Evolutionary conservation across 1,140 invertebrate species (phyloP), one percentile per base, ranked within the genome.

Genomic region (Bombus affinis): DNA sequence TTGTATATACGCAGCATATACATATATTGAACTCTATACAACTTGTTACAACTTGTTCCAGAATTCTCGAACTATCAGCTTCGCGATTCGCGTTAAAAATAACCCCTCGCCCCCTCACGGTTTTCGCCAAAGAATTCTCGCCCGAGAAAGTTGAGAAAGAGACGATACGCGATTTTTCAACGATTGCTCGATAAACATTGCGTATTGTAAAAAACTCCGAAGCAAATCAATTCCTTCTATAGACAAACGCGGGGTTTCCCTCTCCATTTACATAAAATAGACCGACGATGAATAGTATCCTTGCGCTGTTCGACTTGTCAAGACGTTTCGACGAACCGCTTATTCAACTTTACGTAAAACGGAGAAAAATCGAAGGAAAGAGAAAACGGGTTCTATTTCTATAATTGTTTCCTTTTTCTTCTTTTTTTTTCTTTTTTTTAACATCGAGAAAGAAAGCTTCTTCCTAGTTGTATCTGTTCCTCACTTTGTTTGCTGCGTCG

Each of bases 11-110:
- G 4, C 59, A 28, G 3, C 22, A 32, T 57, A 74, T 22, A 32
- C 18, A 12, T 25, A 28, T 25, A 25, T 44, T 9, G 22, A 44
- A 68, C 62, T 68, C 22, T 66, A 28, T 65, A 76, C 74, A 77
- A 59, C 25, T 77, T 42, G 57, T n/a, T 22, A 77, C 75, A n/a
- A 77, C 28, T 77, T 22, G 75, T 77, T 62, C 15, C 53, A 59
- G 57, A 77, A 79, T 5, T 79, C 12, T 35, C 44, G 12, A 44
- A 79, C 62, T 66, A 47, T 79, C 77, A 66, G n/a, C 6, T 32
- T 22, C 37, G 59, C 25, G n/a, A 66, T 47, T 12, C 62, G 57
- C 47, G 32, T 2, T 77, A 77, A n/a, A 66, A n/a, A 65, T 62
- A 42, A 39, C 37, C 47, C 35, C n/a, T 9, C 28, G 37, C 5